Base-by-base conservation (phyloP, 2,797 vertebrate genomes). In the Avahi laniger region DNA sequence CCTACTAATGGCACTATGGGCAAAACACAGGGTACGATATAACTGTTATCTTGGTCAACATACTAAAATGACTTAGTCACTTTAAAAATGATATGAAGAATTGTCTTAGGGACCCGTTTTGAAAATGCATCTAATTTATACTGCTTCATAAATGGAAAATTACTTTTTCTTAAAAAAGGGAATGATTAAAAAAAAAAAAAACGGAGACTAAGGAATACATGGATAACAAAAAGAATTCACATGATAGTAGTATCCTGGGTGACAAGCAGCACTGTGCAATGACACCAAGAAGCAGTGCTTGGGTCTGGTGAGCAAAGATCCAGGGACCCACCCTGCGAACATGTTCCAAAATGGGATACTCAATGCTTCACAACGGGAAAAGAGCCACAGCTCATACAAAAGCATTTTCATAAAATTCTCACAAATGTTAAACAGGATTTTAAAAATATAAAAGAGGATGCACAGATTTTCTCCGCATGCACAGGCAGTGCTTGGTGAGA, bases 371-470 rank as follows among this genome's bases (percentile, higher is more conserved):
- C 98, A 97, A 98, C 96, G 98, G 97, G 97, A 98, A 98, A 98
- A 98, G 98, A 98, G 98, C 98, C 98, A 98, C 97, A 99, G 98
- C 98, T 98, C 98, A 98, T 98, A 99, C 98, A 98, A 99, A 99
- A 99, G 98, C 98, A 98, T 99, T 98, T 98, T 99, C 99, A 99
- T 99, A 99, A 99, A 99, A 99, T 99, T 98, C 99, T 99, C 99
- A 99, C 99, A 99, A 99, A 99, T 99, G 99, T 99, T 99, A 98
- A 95, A 99, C 99, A 99, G 99, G 99, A 99, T 99, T 99, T 99
- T 98, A 99, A 99, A 99, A 99, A 99, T 99, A 98, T 98, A 99
- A 99, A 99, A 99, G 99, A 99, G 98, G 99, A 99, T 99, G 99
- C 99, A 99, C 99, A 99, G 99, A 99, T 98, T 99, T 99, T 99